A percentile compares a stretch with the other conserved stretches of the same genome.
Evolutionary conservation across 2,113 vertebrate genomes (phyloP).

Genomic region (Microcebus lehilahytsara): DNA sequence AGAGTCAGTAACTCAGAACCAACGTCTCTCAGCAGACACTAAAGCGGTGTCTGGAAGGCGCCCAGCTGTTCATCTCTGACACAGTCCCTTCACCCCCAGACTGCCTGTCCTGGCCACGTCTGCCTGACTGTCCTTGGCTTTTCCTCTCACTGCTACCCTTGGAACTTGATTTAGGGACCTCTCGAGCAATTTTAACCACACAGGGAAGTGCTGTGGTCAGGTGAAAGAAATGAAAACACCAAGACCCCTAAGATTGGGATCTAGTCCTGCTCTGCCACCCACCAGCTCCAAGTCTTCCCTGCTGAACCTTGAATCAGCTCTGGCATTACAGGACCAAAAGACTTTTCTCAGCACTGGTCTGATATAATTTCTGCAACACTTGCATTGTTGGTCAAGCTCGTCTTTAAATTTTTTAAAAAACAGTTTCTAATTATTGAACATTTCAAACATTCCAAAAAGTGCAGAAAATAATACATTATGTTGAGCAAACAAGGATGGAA

Average conservation of each 20-base stretch:
- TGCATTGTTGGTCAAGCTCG: background rate
- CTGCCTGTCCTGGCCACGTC: background rate
- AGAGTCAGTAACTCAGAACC: background rate
- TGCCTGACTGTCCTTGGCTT: accelerated
- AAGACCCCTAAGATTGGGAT: background rate
- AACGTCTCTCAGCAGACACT: background rate
- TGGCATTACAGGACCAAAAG: background rate
- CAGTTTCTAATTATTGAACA: background rate
- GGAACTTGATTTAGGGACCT: background rate
- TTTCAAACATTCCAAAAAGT: background rate
- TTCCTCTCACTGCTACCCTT: background rate
- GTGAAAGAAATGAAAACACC: background rate
- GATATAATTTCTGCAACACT: background rate
- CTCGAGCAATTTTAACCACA: background rate
- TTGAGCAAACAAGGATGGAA: background rate
- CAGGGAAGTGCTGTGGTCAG: background rate
- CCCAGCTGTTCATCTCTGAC: background rate
- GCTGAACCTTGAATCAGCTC: background rate
- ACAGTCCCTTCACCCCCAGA: accelerated
- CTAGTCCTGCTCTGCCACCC: background rate
- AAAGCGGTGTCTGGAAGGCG: background rate
- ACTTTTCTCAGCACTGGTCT: background rate
- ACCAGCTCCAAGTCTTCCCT: background rate
- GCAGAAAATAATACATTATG: background rate
- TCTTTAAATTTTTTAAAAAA: background rate